phyloP scores from a whole-genome alignment of 2,888 invertebrate species.

The Chrysina gloriosa region DNA sequence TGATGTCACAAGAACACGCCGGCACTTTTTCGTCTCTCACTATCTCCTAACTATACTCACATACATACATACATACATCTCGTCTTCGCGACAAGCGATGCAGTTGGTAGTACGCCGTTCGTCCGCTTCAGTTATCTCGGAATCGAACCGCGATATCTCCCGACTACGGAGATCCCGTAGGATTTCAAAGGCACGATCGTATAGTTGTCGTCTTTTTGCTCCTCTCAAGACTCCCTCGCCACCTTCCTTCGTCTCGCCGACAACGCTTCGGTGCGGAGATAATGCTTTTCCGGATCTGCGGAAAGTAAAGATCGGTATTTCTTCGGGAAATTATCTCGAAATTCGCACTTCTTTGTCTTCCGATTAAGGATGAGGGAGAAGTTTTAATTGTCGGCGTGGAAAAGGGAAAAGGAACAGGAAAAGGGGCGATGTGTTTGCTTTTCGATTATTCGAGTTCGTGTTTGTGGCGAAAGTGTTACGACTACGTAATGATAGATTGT shows the following conservation, averaged over 20 bases:
- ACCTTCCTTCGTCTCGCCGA: not conserved
- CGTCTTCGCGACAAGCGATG: not conserved
- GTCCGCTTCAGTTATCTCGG: constrained; percentile 19
- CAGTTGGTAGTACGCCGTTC: not conserved
- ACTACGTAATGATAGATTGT: too few species aligned
- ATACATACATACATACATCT: not conserved
- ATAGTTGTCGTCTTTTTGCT: not conserved
- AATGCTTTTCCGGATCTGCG: constrained; percentile 23
- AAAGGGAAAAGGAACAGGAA: not conserved
- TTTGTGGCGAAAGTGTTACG: too few species aligned
- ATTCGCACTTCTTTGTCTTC: constrained; percentile 22
- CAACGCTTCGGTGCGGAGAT: not conserved
- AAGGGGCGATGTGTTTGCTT: too few species aligned
- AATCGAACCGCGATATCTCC: constrained; percentile 30
- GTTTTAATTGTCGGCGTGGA: constrained; percentile 12
- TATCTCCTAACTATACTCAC: too few species aligned
- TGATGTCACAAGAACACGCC: not conserved
- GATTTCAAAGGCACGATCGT: constrained; percentile 25
- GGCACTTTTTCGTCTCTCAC: not conserved
- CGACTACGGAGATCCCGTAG: constrained; percentile 20
- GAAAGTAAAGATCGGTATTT: constrained; percentile 19
- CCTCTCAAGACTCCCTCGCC: not conserved
- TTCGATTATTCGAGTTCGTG: too few species aligned
- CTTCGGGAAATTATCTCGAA: constrained; percentile 35
- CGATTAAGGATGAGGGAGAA: not conserved